Evolutionary conservation across 2,113 vertebrate species (phyloP).

Genomic region (Laterallus jamaicensis): DNA sequence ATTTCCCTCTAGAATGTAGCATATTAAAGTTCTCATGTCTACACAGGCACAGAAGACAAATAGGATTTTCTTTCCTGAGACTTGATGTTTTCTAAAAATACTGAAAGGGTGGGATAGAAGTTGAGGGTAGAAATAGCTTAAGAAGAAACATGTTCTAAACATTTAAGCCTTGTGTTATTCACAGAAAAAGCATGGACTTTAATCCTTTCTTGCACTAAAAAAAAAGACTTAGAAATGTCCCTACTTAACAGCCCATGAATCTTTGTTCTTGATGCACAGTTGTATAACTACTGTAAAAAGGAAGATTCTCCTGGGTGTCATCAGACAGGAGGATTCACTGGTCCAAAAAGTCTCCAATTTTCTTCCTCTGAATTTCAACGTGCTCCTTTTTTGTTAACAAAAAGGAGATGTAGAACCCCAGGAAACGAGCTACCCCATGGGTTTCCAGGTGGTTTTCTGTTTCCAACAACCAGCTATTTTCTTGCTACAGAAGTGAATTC

Average conservation of each 20-base stretch:
- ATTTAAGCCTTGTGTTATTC: not conserved
- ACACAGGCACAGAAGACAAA: not conserved
- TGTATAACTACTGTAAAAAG: not conserved
- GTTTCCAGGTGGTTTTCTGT: not conserved
- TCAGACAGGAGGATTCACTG: not conserved
- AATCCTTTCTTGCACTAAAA: not conserved
- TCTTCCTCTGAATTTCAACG: not conserved
- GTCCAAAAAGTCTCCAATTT: not conserved
- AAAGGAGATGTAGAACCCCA: not conserved
- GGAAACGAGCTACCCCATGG: not conserved
- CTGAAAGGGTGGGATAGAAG: not conserved
- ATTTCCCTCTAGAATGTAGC: not conserved
- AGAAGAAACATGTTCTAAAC: not conserved
- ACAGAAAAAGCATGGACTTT: not conserved
- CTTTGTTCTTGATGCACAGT: not conserved
- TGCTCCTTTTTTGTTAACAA: not conserved
- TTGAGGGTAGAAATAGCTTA: not conserved
- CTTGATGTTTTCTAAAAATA: slow-evolving; percentile 13
- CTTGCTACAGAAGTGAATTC: not conserved
- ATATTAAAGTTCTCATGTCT: not conserved
- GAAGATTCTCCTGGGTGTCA: not conserved
- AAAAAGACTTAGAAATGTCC: not conserved
- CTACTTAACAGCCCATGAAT: not conserved
- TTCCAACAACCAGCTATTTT: not conserved
- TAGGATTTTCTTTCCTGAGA: not conserved